Conservation (phyloP, 2,113 vertebrate genomes). For the Butorides virescens region DNA sequence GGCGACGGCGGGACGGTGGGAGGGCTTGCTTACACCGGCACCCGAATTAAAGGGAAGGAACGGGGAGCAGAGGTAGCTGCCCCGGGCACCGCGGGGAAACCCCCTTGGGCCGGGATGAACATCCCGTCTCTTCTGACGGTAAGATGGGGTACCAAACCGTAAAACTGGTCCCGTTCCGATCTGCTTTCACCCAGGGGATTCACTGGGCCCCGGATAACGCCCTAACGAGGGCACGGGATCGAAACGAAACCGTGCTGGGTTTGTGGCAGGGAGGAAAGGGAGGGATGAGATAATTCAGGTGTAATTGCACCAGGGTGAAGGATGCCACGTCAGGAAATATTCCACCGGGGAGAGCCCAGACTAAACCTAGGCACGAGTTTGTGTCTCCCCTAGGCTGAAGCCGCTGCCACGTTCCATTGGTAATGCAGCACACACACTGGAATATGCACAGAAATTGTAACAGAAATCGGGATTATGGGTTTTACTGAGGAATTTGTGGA, state of each 20-base stretch:
- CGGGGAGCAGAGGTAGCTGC: neutral
- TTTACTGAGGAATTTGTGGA: neutral
- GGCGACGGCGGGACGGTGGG: too few relatives aligned
- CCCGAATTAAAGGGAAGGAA: neutral
- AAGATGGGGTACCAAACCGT: neutral
- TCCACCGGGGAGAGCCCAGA: neutral
- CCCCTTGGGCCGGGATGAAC: neutral
- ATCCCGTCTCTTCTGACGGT: neutral
- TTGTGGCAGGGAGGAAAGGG: neutral
- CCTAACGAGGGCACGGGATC: fast-evolving
- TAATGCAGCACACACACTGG: too few relatives aligned
- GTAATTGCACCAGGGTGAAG: neutral
- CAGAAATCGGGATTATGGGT: fast-evolving
- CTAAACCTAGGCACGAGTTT: neutral
- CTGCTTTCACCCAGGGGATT: neutral
- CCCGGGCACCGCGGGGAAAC: neutral
- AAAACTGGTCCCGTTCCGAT: neutral
- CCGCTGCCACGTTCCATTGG: neutral
- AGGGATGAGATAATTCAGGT: neutral
- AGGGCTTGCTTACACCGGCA: neutral
- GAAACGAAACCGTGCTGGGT: neutral
- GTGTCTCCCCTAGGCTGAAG: neutral
- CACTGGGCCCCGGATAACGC: neutral
- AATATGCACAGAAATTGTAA: neutral
- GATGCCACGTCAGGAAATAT: neutral